phyloP scores from a whole-genome alignment of 2,113 vertebrate species.

The Atherinomorus stipes region DNA sequence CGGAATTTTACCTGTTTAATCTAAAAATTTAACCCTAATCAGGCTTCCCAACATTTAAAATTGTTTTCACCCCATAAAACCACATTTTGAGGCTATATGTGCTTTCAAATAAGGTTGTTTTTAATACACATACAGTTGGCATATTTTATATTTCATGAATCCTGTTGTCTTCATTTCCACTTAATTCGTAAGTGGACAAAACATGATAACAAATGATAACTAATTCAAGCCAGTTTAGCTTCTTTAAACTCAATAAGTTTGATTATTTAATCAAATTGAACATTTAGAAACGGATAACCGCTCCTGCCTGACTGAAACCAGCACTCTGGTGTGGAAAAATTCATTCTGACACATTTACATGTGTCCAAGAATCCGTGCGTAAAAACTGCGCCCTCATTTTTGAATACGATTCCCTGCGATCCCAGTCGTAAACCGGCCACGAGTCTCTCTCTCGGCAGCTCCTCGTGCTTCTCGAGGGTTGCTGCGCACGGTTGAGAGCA shows the following conservation, averaged over 20 bases:
- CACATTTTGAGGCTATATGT: constrained; percentile 58
- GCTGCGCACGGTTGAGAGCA: constrained; percentile 2
- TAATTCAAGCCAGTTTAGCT: constrained; percentile 1
- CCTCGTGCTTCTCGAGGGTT: constrained; percentile 9
- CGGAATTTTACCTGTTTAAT: background rate
- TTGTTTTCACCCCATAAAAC: background rate
- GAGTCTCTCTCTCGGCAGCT: constrained; percentile 19
- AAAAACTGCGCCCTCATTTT: constrained; percentile 35
- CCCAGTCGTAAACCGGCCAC: too few relatives aligned
- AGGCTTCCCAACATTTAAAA: background rate
- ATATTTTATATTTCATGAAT: constrained; percentile 7
- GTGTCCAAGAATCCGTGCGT: constrained; percentile 46
- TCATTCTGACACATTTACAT: background rate
- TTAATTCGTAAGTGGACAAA: background rate
- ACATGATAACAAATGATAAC: too few relatives aligned
- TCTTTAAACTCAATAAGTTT: constrained; percentile 10
- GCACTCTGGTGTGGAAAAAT: constrained; percentile 28
- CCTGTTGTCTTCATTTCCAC: background rate
- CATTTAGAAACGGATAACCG: constrained; percentile 15
- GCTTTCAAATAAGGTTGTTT: constrained; percentile 80
- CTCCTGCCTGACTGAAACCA: constrained; percentile 14
- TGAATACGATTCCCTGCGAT: too few relatives aligned
- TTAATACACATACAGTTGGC: constrained; percentile 27
- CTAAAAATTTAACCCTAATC: background rate
- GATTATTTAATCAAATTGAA: constrained; percentile 38